phyloP scores from a whole-genome alignment of 2,797 vertebrate genomes.

The Pitangus sulphuratus region DNA sequence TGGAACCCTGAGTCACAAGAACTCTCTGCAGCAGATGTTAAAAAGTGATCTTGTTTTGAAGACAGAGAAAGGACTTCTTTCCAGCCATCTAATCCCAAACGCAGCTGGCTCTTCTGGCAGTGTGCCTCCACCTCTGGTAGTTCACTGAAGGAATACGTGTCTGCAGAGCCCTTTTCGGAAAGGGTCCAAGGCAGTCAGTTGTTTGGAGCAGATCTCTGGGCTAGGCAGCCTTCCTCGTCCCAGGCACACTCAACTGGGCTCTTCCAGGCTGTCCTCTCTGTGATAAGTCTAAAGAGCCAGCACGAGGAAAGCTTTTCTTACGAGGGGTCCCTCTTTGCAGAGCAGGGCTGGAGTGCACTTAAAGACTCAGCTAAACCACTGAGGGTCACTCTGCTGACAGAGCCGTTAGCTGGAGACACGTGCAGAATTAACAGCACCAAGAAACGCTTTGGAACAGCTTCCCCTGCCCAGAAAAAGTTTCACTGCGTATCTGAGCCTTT shows the following conservation, averaged over 20 bases:
- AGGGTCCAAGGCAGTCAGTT: constrained; percentile 53
- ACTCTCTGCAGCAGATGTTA: constrained; percentile 56
- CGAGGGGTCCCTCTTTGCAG: background rate
- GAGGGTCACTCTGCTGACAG: constrained; percentile 23
- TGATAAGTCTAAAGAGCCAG: background rate
- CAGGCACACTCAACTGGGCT: background rate
- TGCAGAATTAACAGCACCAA: background rate
- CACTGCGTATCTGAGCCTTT: background rate
- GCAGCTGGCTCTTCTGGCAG: constrained; percentile 68
- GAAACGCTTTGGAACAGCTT: background rate
- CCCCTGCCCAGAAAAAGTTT: background rate
- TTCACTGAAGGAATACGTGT: constrained; percentile 70
- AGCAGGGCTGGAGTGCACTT: background rate
- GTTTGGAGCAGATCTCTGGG: constrained; percentile 24
- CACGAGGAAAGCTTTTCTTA: background rate
- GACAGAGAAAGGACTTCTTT: constrained; percentile 57
- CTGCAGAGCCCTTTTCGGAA: constrained; percentile 52
- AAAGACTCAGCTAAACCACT: background rate
- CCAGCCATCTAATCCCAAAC: constrained; percentile 63
- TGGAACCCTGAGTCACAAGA: constrained; percentile 9
- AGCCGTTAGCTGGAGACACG: background rate
- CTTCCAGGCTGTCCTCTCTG: background rate
- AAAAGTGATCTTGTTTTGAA: constrained; percentile 50
- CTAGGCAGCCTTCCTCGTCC: background rate
- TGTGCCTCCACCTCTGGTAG: constrained; percentile 46